Evolutionary conservation across 2,797 vertebrate species (phyloP), one percentile per base, ranked within the genome.

Genomic region (Astyanax mexicanus): DNA sequence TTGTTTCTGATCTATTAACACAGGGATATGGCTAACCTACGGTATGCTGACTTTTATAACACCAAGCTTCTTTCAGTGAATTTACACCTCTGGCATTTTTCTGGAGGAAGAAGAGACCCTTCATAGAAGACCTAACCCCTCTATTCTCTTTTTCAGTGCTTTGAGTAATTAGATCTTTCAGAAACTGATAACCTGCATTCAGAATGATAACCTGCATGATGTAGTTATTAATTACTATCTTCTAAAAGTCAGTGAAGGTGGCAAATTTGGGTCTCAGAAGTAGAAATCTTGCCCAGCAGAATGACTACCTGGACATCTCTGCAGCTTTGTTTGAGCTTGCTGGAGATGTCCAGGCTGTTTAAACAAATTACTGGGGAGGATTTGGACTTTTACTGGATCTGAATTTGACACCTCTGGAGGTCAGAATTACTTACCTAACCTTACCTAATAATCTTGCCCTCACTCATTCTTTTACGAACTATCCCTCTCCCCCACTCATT

Each of bases 391-490:
- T n/a, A n/a, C n/a, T n/a, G n/a, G n/a, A n/a, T 9, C 9, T 25
- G 12, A 9, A 32, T 32, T 32, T 32, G 29, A 29, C 29, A 32
- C 29, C 5, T 32, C 29, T 32, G 5, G 5, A 32, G 32, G 29
- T 21, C 47, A 51, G 23, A 27, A 4, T 47, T 10, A 11, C 80
- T 68, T 6, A 49, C 49, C 49, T 80, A 61, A n/a, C n/a, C n/a
- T n/a, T n/a, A n/a, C n/a, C n/a, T n/a, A n/a, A n/a, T n/a, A n/a
- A n/a, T 81, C 47, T 77, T 67, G 69, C 70, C 75, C 27, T 62
- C 71, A 81, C 84, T 85, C 84, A 76, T 44, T 32, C 40, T 55
- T 45, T 54, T 25, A 51, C 19, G 3, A 21, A 21, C 27, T 19
- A 12, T 10, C 21, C 3, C 9, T 49, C 21, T 58, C 35, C 54